Conservation (phyloP, 2,888 invertebrate genomes). For the Neoascia interrupta region DNA sequence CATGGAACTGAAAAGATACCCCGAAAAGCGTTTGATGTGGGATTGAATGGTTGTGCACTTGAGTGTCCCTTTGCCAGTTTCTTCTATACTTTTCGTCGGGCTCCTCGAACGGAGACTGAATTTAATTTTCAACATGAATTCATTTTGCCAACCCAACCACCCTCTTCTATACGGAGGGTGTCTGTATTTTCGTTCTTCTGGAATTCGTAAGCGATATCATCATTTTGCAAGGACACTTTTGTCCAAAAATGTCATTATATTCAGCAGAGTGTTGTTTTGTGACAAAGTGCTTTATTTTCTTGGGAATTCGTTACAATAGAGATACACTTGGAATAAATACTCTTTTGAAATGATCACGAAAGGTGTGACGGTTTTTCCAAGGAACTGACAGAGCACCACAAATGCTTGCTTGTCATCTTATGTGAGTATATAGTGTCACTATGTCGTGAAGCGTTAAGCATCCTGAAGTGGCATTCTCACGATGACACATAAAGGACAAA, state of each 20-base stretch:
- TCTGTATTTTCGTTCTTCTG: neutral
- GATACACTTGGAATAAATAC: too few relatives aligned
- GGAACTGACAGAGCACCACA: neutral
- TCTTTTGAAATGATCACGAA: neutral
- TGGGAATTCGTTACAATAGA: neutral
- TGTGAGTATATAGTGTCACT: constrained; percentile 5
- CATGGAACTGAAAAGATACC: neutral
- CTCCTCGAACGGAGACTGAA: constrained; percentile 2
- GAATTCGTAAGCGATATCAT: neutral
- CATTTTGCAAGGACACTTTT: neutral
- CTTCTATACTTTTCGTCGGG: neutral
- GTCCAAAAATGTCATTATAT: neutral
- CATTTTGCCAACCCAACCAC: too few relatives aligned
- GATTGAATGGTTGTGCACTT: neutral
- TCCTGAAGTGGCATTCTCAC: constrained; percentile 5
- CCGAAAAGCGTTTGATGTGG: constrained; percentile 1
- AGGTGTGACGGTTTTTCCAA: neutral
- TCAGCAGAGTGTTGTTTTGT: neutral
- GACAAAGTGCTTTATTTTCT: neutral
- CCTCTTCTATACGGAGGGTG: neutral
- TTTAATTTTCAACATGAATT: constrained; percentile 53
- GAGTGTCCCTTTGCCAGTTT: neutral
- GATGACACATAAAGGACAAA: constrained; percentile 16
- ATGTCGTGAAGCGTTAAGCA: neutral
- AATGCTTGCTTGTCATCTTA: neutral